These are phyloP conservation scores for Pocota personata DNA, from an alignment of 2,888 invertebrate species.

Conservation along the genomic window DNA sequence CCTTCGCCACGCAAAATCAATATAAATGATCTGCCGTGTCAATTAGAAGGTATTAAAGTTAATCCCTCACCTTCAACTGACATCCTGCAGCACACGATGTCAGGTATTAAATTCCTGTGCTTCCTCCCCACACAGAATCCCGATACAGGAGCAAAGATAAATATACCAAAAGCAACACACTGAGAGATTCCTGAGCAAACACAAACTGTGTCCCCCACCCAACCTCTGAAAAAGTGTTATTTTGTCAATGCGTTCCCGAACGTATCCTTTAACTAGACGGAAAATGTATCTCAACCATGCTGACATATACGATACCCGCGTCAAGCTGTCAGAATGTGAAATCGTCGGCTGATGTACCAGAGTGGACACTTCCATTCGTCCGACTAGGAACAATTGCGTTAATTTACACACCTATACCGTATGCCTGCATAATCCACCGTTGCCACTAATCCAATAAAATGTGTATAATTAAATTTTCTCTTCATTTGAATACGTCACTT, in stretches of 20 bases:
- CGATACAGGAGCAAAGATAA: slow-evolving; percentile 45
- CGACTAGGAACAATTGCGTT: slow-evolving; percentile 69
- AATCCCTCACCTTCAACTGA: slow-evolving; percentile 75
- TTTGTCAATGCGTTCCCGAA: slow-evolving; percentile 46
- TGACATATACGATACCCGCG: slow-evolving; percentile 54
- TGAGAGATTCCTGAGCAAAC: slow-evolving; percentile 18
- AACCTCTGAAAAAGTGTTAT: slow-evolving; percentile 16
- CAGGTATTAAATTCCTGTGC: slow-evolving; percentile 69
- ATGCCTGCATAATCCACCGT: slow-evolving; percentile 57
- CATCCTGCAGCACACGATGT: slow-evolving; percentile 53
- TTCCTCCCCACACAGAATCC: neutral
- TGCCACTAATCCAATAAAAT: slow-evolving; percentile 82
- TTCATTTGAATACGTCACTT: slow-evolving; percentile 82
- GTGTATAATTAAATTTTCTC: slow-evolving; percentile 83
- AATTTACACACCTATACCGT: slow-evolving; percentile 75
- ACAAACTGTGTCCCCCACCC: neutral
- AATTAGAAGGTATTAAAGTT: slow-evolving; percentile 82
- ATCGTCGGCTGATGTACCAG: slow-evolving; percentile 48
- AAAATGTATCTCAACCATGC: slow-evolving; percentile 43
- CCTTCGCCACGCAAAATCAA: slow-evolving; percentile 55
- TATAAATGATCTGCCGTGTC: slow-evolving; percentile 76
- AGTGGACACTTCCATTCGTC: slow-evolving; percentile 25
- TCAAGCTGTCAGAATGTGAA: slow-evolving; percentile 72
- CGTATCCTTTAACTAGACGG: slow-evolving; percentile 22
- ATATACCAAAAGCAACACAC: slow-evolving; percentile 6